phyloP scores from a whole-genome alignment of 2,888 invertebrate species.

The Seira musarum region DNA sequence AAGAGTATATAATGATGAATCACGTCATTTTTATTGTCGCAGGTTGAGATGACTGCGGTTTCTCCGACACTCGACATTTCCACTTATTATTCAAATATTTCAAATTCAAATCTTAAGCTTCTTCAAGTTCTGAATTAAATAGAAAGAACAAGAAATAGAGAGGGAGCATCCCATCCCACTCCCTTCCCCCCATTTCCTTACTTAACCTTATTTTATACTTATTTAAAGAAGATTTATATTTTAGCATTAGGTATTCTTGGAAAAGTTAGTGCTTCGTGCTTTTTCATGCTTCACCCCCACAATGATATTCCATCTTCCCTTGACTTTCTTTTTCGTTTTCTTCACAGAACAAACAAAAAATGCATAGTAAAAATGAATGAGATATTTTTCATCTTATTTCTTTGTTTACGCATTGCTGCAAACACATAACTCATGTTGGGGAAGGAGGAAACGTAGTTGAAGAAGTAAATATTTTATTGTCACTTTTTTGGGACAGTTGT shows the following conservation, averaged over 20 bases:
- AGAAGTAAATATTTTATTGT: slow-evolving; percentile 63
- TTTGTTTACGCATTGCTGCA: slow-evolving; percentile 58
- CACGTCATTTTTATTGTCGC: slow-evolving; percentile 6
- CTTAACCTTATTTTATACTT: slow-evolving; percentile 10
- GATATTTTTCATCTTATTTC: slow-evolving; percentile 42
- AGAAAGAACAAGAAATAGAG: too few species aligned
- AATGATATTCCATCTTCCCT: background rate
- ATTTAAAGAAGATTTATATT: slow-evolving; percentile 10
- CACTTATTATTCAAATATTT: slow-evolving; percentile 10
- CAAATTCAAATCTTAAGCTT: slow-evolving; percentile 6
- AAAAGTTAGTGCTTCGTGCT: background rate
- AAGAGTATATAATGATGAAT: background rate
- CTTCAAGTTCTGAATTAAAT: background rate
- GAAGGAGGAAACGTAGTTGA: slow-evolving; percentile 55
- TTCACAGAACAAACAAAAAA: background rate
- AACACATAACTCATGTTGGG: slow-evolving; percentile 51
- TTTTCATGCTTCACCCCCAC: slow-evolving; percentile 2
- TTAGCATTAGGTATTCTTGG: background rate
- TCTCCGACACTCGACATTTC: background rate
- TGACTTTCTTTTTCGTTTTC: background rate
- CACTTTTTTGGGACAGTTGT: slow-evolving; percentile 61
- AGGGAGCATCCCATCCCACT: slow-evolving; percentile 1
- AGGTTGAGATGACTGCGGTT: slow-evolving; percentile 7
- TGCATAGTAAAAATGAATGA: slow-evolving; percentile 37
- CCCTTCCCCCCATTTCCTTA: background rate